Evolutionary conservation across 2,888 invertebrate species (phyloP).

Genomic region (Macrostomum cliftonense): DNA sequence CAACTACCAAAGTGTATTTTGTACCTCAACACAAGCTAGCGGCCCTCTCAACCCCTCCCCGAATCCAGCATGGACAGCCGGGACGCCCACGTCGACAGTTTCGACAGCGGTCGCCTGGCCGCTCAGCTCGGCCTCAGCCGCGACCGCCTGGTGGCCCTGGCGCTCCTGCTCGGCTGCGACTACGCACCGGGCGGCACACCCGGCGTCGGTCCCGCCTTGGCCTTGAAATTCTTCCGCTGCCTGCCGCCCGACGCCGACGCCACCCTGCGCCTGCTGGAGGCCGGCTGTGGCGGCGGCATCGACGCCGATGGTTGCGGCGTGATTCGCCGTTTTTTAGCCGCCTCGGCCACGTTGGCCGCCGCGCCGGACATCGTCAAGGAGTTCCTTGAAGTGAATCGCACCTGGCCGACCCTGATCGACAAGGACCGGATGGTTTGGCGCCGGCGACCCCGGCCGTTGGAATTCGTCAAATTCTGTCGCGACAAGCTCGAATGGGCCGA

Average conservation of each 20-base stretch:
- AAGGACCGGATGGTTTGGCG: not conserved
- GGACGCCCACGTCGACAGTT: conserved; percentile 39
- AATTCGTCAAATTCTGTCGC: not conserved
- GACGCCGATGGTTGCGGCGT: no score
- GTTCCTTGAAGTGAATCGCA: not conserved
- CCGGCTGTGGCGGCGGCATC: no score
- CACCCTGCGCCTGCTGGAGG: no score
- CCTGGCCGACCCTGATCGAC: conserved; percentile 1
- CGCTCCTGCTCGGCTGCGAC: conserved; percentile 68
- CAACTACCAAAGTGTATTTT: no score
- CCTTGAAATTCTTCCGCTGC: no score
- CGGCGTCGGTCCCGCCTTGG: no score
- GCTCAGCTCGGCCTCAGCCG: conserved; percentile 53
- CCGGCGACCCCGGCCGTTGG: not conserved
- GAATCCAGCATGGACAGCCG: conserved; percentile 27
- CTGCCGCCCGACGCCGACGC: no score
- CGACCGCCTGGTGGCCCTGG: conserved; percentile 62
- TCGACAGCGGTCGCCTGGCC: conserved; percentile 51
- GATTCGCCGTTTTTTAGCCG: no score
- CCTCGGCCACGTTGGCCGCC: no score
- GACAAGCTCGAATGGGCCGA: conserved; percentile 26
- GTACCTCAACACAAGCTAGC: no score
- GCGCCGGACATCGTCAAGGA: no score
- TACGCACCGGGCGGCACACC: conserved; percentile 46
- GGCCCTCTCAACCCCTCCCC: no score